Percentiles rank a stretch among this genome's conserved stretches.
Conservation (phyloP, 2,797 vertebrate species). For the Florisuga fusca region DNA sequence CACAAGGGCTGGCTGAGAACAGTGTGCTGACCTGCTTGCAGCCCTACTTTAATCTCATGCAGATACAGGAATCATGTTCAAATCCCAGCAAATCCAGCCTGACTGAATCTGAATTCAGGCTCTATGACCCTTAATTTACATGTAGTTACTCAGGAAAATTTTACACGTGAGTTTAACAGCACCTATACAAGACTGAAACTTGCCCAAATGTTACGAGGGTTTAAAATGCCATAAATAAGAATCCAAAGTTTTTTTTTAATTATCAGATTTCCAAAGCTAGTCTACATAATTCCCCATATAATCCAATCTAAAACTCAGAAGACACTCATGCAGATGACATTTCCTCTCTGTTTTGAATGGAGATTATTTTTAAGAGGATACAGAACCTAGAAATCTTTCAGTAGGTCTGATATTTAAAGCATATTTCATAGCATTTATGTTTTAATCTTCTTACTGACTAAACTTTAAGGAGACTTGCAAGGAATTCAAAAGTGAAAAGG, state of each 20-base stretch:
- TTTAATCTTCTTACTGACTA: conserved; percentile 84
- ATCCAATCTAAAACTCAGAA: conserved; percentile 79
- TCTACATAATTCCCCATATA: conserved; percentile 77
- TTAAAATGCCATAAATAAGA: conserved; percentile 75
- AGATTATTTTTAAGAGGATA: conserved; percentile 84
- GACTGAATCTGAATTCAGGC: neutral
- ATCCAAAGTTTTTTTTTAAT: conserved; percentile 71
- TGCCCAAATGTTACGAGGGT: conserved; percentile 36
- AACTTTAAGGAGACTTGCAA: conserved; percentile 73
- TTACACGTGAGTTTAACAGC: neutral
- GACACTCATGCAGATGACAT: conserved; percentile 77
- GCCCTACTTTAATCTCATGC: neutral
- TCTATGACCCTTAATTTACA: neutral
- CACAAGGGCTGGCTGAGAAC: neutral
- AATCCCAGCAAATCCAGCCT: neutral
- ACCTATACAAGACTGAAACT: conserved; percentile 12
- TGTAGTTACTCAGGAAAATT: neutral
- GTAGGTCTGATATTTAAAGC: conserved; percentile 80
- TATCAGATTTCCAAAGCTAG: conserved; percentile 77
- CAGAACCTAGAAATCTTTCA: conserved; percentile 79
- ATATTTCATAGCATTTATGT: conserved; percentile 82
- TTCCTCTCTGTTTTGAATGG: conserved; percentile 78
- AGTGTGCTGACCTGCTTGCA: neutral
- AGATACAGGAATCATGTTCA: neutral
- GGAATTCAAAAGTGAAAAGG: conserved; percentile 73